These are phyloP conservation scores for Myodes glareolus DNA, from an alignment of 2,113 vertebrate genomes.

Conservation along the genomic window DNA sequence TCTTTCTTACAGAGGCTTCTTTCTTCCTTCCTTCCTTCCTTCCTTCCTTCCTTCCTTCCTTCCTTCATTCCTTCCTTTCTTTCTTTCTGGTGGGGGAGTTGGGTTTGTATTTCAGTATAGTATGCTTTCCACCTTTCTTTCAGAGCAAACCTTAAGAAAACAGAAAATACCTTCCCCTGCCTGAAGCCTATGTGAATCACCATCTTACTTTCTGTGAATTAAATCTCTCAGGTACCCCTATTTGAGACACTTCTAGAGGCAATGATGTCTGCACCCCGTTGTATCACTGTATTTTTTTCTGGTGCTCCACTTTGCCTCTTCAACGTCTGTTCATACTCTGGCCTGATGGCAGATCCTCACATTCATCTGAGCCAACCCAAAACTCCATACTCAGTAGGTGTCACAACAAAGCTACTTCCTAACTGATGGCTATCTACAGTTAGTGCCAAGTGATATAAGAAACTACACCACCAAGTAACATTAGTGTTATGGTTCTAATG, in stretches of 20 bases:
- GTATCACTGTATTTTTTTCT: background rate
- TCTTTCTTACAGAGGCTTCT: background rate
- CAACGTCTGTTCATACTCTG: background rate
- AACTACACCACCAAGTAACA: background rate
- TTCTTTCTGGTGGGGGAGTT: no score
- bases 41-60: no score
- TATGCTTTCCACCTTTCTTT: background rate
- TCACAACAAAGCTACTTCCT: background rate
- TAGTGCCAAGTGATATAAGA: background rate
- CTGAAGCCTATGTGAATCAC: accelerated
- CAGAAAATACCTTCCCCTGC: background rate
- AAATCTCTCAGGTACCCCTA: background rate
- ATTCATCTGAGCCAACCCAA: background rate
- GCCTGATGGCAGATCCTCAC: no score
- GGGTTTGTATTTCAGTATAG: background rate
- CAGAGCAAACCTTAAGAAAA: background rate
- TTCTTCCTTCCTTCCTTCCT: no score
- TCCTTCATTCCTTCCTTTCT: no score
- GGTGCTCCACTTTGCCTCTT: background rate
- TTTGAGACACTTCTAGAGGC: background rate
- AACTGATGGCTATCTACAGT: background rate
- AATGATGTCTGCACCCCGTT: background rate
- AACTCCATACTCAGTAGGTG: background rate
- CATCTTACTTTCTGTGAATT: background rate
- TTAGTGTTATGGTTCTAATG: background rate